These are phyloP conservation scores for Felis catus DNA, from an alignment of 2,113 vertebrate species.

Conservation along the genomic window DNA sequence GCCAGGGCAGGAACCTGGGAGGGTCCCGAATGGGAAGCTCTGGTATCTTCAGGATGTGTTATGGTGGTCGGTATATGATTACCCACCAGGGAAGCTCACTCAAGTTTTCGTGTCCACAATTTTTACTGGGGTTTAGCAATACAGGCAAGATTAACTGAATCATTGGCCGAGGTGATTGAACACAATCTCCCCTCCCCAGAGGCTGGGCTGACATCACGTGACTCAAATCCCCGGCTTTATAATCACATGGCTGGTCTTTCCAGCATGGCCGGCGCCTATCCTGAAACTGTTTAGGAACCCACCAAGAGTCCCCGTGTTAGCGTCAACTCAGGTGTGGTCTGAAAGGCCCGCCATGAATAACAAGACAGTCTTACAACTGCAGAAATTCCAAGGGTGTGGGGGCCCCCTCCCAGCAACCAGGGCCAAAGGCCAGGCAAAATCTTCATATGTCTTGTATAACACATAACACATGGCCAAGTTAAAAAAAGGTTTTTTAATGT, in stretches of 20 bases:
- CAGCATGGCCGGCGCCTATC: too few relatives aligned
- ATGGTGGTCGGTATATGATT: rapidly evolving
- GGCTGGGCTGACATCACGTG: too few relatives aligned
- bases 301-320: background rate
- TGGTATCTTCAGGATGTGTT: background rate
- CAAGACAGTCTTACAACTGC: background rate
- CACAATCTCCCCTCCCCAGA: background rate
- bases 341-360: background rate
- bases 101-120: background rate
- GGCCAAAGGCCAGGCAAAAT: background rate
- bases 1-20: background rate
- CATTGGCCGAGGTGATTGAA: background rate
- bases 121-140: background rate
- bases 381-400: too few relatives aligned
- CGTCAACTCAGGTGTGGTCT: background rate
- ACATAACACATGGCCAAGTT: rapidly evolving
- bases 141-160: background rate
- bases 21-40: too few relatives aligned
- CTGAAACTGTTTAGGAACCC: background rate
- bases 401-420: background rate
- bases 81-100: too few relatives aligned
- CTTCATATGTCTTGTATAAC: background rate
- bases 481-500: too few relatives aligned
- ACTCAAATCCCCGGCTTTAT: background rate
- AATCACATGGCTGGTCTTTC: background rate